Percentiles rank a stretch among this genome's conserved stretches.
Evolutionary conservation across 2,113 vertebrate genomes (phyloP).

Genomic region (Octodon degus): DNA sequence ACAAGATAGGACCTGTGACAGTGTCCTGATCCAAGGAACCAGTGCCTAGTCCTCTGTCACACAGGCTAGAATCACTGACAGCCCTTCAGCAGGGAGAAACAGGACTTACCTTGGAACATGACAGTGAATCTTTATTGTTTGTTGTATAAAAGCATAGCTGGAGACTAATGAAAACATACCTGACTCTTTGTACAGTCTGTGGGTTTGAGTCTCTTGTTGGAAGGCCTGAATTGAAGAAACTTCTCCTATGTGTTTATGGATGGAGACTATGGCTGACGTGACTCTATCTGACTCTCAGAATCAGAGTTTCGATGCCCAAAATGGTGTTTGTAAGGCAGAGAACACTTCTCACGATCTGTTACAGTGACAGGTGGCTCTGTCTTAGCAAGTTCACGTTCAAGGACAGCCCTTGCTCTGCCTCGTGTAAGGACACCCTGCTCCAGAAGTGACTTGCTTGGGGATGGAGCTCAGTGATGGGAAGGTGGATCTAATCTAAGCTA

Average conservation of each 20-base stretch:
- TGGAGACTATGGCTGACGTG: not conserved
- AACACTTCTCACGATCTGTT: no score
- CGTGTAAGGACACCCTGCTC: not conserved
- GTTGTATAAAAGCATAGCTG: not conserved
- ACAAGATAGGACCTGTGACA: not conserved
- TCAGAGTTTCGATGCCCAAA: not conserved
- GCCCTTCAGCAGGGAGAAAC: not conserved
- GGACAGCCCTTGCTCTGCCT: not conserved
- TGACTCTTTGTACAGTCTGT: not conserved
- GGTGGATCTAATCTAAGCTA: not conserved
- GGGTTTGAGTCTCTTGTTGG: not conserved
- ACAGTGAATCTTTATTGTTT: not conserved
- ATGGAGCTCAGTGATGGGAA: not conserved
- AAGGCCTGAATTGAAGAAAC: not conserved
- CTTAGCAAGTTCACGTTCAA: not conserved
- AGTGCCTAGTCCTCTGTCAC: not conserved
- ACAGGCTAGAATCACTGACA: not conserved
- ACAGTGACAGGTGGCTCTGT: not conserved
- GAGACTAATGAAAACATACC: not conserved
- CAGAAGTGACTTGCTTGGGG: accelerated
- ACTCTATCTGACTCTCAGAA: not conserved
- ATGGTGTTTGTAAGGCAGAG: not conserved
- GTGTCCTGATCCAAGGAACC: not conserved
- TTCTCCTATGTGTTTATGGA: not conserved
- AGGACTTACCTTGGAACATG: not conserved